phyloP scores from a whole-genome alignment of 2,888 invertebrate genomes.

The Zygogramma bicolorata region DNA sequence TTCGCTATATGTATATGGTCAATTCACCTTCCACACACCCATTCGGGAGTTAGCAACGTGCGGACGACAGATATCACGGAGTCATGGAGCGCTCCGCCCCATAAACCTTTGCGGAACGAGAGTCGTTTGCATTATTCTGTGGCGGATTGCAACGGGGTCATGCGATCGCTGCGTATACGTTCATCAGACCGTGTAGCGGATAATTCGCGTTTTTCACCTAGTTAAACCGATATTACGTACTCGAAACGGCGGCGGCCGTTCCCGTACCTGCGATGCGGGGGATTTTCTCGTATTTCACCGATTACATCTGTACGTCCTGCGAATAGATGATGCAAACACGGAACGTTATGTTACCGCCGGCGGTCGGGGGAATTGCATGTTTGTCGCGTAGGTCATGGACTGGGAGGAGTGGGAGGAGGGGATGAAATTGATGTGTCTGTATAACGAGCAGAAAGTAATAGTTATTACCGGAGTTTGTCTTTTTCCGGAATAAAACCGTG shows the following conservation, averaged over 20 bases:
- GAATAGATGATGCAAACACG: neutral
- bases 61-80: neutral
- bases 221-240: slow-evolving; percentile 24
- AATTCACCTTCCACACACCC: neutral
- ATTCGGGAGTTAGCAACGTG: neutral
- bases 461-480: too few species aligned
- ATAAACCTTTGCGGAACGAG: neutral
- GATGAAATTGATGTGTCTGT: too few species aligned
- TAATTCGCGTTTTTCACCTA: slow-evolving; percentile 32
- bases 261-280: neutral
- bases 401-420: neutral
- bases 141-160: slow-evolving; percentile 15
- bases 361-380: neutral
- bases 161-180: slow-evolving; percentile 17
- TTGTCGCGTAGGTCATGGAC: neutral
- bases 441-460: too few species aligned
- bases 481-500: too few species aligned
- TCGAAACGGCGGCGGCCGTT: too few species aligned
- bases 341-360: neutral
- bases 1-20: too few species aligned
- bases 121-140: slow-evolving; percentile 22
- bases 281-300: slow-evolving; percentile 12
- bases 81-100: too few species aligned
- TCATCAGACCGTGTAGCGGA: slow-evolving; percentile 28
- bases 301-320: slow-evolving; percentile 1